Evolutionary conservation across 2,113 vertebrate genomes (phyloP), one percentile per base, ranked within the genome.

Genomic region (Arizona elegans): DNA sequence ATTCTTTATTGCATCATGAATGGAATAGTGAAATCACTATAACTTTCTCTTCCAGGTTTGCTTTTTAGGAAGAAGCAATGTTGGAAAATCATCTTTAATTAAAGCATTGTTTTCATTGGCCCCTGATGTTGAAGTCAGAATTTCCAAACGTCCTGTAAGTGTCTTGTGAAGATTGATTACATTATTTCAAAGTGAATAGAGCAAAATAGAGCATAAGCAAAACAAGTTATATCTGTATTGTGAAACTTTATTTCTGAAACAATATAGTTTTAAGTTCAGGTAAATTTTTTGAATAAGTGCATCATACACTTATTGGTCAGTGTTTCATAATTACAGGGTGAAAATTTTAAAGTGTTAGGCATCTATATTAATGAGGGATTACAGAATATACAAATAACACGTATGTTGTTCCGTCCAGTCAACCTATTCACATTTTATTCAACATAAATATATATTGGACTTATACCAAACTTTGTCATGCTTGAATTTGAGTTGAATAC

Each of bases 11-110:
- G 88, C 19, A 0, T 1, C 24, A 17, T 8, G 38, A 70, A 13
- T 26, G 26, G 1, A 7, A 59, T 59, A 0, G 0, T 2, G 38
- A 1, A 17, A 3, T 26, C 0, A 29, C 7, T 92, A 53, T 94
- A 92, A 75, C 29, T 91, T 88, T n/a, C 93, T 86, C 0, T 29
- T 7, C 38, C 96, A 99, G 99, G 99, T 99, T 50, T 99, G 99
- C 96, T 99, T 99, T 96, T 98, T 99, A 58, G 99, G 99, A 94
- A 97, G 99, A 75, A 99, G 99, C 96, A 99, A 99, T 7, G 99
- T 99, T 93, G 99, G 99, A 29, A 99, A 99, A 92, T 99, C 99
- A 0, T 99, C 99, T 7, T 97, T 99, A 92, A 98, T 99, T 96
- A 98, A 98, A 89, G 97, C 98, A 55, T 97, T 99, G 92, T 99